phyloP scores from a whole-genome alignment of 2,888 invertebrate species.

The Orgyia antiqua region DNA sequence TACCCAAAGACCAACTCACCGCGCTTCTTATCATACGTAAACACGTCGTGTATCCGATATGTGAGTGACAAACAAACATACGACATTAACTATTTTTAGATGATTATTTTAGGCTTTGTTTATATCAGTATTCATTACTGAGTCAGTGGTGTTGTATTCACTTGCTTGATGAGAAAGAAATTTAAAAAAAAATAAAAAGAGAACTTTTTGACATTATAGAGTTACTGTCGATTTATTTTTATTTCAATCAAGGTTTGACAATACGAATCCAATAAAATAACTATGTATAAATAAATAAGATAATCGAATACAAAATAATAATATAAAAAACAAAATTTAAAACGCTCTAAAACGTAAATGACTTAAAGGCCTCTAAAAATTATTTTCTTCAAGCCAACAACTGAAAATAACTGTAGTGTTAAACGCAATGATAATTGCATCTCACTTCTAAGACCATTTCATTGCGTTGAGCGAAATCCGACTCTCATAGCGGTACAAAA shows the following conservation, averaged over 20 bases:
- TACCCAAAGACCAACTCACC: slow-evolving; percentile 9
- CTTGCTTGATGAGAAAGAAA: too few species aligned
- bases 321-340: too few species aligned
- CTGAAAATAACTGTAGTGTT: neutral
- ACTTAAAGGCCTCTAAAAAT: too few species aligned
- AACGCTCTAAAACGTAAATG: too few species aligned
- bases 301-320: too few species aligned
- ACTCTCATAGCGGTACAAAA: neutral
- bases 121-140: neutral
- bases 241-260: too few species aligned
- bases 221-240: too few species aligned
- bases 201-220: too few species aligned
- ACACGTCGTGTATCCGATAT: slow-evolving; percentile 23
- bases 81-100: slow-evolving; percentile 2
- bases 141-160: neutral
- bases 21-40: slow-evolving; percentile 26
- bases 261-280: too few species aligned
- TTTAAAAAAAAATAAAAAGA: too few species aligned
- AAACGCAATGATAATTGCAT: neutral
- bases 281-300: too few species aligned
- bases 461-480: neutral
- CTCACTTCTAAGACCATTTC: neutral
- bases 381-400: too few species aligned
- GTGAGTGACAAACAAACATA: slow-evolving; percentile 17
- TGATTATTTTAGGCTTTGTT: slow-evolving; percentile 2